phyloP scores from a whole-genome alignment of 2,888 invertebrate genomes.

The Parnassius orleans region DNA sequence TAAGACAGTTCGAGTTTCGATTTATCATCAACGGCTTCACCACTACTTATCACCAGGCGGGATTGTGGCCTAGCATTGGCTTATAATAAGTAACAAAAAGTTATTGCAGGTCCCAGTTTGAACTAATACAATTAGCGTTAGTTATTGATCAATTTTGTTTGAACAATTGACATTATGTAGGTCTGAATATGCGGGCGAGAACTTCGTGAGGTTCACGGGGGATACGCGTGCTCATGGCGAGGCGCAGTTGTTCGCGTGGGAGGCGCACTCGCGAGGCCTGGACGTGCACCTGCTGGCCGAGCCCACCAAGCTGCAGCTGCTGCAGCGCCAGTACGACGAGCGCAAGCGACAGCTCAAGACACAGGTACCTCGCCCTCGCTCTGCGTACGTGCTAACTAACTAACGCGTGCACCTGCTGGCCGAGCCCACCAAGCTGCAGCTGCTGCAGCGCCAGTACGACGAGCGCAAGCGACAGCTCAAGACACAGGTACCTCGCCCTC shows the following conservation, averaged over 20 bases:
- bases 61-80: no score
- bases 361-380: conserved; percentile 64
- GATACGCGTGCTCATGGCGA: conserved; percentile 95
- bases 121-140: no score
- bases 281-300: conserved; percentile 98
- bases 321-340: conserved; percentile 93
- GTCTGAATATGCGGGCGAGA: conserved; percentile 95
- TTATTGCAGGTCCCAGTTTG: no score
- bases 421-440: conserved; percentile 34
- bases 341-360: conserved; percentile 95
- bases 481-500: conserved; percentile 67
- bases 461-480: conserved; percentile 95
- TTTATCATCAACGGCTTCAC: no score
- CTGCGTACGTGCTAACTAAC: no score
- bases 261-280: conserved; percentile 94
- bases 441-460: conserved; percentile 87
- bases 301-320: conserved; percentile 96
- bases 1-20: no score
- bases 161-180: conserved; percentile 35
- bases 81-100: no score
- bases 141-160: no score
- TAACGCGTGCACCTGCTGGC: no score
- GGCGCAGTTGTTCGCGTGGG: conserved; percentile 98
- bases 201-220: conserved; percentile 96
- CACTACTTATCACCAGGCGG: no score